These are phyloP conservation scores for Drosophila mercatorum DNA, from an alignment of 2,888 invertebrate species.

Conservation along the genomic window DNA sequence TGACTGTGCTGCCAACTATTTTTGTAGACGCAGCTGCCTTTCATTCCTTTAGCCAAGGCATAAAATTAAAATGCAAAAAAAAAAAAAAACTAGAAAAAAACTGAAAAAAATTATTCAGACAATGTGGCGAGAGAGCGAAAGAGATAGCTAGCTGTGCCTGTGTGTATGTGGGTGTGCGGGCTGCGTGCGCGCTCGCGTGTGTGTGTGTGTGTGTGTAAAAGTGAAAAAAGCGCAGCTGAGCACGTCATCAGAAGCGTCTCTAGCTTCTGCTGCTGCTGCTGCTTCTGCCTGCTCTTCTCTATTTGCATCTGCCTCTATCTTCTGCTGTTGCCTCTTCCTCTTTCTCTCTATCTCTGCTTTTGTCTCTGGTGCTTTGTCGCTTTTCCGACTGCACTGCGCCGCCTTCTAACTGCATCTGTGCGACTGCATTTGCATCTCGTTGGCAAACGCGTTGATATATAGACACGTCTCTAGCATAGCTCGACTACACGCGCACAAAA, in stretches of 20 bases:
- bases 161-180: conserved; percentile 11
- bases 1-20: conserved; percentile 57
- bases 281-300: conserved; percentile 18
- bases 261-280: conserved; percentile 26
- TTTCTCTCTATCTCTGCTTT: neutral
- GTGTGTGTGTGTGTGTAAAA: conserved; percentile 41
- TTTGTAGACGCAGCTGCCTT: conserved; percentile 70
- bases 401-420: conserved; percentile 25
- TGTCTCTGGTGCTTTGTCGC: conserved; percentile 14
- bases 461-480: conserved; percentile 38
- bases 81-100: conserved; percentile 27
- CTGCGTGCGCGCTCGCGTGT: conserved; percentile 2
- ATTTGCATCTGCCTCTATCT: conserved; percentile 8
- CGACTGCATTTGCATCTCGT: conserved; percentile 45
- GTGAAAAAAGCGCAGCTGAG: conserved; percentile 75
- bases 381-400: conserved; percentile 28
- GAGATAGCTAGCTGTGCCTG: conserved; percentile 10
- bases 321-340: neutral
- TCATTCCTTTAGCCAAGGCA: conserved; percentile 55
- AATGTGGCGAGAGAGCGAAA: conserved; percentile 29
- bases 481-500: conserved; percentile 2
- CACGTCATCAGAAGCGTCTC: conserved; percentile 63
- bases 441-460: conserved; percentile 42
- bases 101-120: conserved; percentile 32
- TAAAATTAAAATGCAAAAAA: conserved; percentile 73